These are phyloP conservation scores for Heterodera carotae DNA, from an alignment of 1,140 invertebrate species.

Conservation along the genomic window DNA sequence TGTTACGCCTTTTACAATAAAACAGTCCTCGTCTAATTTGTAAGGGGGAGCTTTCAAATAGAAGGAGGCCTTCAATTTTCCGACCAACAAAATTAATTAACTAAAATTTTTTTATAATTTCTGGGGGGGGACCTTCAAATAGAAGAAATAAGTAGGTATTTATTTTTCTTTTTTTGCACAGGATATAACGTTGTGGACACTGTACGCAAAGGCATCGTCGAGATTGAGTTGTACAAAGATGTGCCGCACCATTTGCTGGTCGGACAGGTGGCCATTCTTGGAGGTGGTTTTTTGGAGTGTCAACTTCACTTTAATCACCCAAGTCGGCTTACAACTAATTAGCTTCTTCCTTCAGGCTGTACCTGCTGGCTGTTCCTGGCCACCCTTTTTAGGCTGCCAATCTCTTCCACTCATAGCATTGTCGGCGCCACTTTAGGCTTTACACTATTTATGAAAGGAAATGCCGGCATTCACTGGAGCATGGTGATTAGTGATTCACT, in stretches of 20 bases:
- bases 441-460: constrained; percentile 84
- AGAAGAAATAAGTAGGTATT: background rate
- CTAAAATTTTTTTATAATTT: too few relatives aligned
- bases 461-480: constrained; percentile 80
- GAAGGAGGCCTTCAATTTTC: too few relatives aligned
- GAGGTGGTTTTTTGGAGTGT: constrained; percentile 79
- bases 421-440: constrained; percentile 94
- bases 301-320: too few relatives aligned
- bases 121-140: too few relatives aligned
- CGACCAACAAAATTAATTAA: too few relatives aligned
- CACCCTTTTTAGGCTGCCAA: constrained; percentile 86
- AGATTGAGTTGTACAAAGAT: constrained; percentile 44
- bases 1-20: too few relatives aligned
- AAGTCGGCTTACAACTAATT: too few relatives aligned
- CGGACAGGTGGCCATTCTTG: constrained; percentile 48
- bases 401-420: constrained; percentile 89
- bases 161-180: background rate
- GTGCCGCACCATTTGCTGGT: constrained; percentile 57
- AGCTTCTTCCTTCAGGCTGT: constrained; percentile 2
- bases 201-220: constrained; percentile 47
- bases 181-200: constrained; percentile 50
- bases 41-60: too few relatives aligned
- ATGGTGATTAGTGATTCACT: constrained; percentile 45
- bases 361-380: constrained; percentile 83
- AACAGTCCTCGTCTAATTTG: too few relatives aligned